Conservation (phyloP, 2,888 invertebrate species). For the Drosophila suboccidentalis region DNA sequence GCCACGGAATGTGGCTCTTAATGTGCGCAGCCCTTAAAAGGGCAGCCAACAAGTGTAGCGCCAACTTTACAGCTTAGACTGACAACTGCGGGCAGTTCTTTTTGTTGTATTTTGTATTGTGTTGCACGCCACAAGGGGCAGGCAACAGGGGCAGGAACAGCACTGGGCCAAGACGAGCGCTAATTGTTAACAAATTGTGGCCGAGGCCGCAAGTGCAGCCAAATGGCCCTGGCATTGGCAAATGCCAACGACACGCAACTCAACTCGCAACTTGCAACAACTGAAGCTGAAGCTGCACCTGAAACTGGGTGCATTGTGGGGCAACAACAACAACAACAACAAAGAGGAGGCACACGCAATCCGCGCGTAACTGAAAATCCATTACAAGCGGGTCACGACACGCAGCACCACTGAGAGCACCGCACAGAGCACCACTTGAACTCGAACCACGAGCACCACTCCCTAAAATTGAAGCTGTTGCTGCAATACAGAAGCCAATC, state of each 20-base stretch:
- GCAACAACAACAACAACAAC: background rate
- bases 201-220: constrained; percentile 47
- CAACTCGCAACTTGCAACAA: background rate
- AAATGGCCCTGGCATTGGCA: constrained; percentile 1
- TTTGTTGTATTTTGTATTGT: too few species aligned
- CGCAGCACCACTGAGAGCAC: constrained; percentile 25
- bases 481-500: constrained; percentile 31
- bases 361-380: constrained; percentile 72
- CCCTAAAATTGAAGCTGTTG: background rate
- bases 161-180: constrained; percentile 41
- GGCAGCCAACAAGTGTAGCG: constrained; percentile 50
- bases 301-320: constrained; percentile 13
- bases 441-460: background rate
- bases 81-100: constrained; percentile 3
- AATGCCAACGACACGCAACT: constrained; percentile 46
- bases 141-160: background rate
- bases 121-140: constrained; percentile 36
- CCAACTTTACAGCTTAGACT: constrained; percentile 56
- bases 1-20: constrained; percentile 54
- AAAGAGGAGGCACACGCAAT: constrained; percentile 59
- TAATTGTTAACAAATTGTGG: constrained; percentile 80
- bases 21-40: constrained; percentile 62
- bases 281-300: constrained; percentile 2
- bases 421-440: constrained; percentile 2
- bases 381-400: constrained; percentile 60